These are phyloP conservation scores for Copidosoma floridanum DNA, from an alignment of 1,140 invertebrate species.

Conservation along the genomic window DNA sequence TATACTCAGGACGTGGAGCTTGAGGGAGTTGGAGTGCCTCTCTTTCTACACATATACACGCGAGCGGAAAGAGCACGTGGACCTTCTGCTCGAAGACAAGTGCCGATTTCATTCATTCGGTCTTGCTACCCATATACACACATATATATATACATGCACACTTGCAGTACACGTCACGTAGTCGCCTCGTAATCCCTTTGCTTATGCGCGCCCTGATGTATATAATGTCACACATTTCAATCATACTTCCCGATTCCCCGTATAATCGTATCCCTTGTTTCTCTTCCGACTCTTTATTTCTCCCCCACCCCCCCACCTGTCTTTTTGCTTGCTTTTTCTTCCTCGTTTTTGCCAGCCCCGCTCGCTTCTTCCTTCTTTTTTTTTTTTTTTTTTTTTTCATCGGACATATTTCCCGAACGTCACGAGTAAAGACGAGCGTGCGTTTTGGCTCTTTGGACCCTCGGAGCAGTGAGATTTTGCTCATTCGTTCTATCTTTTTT, in stretches of 20 bases:
- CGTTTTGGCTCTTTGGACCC: too few species aligned
- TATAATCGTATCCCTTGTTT: conserved; percentile 23
- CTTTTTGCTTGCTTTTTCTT: not conserved
- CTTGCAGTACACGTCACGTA: too few species aligned
- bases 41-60: conserved; percentile 43
- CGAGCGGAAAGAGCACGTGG: conserved; percentile 45
- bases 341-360: not conserved
- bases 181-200: not conserved
- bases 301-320: not conserved
- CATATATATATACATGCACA: too few species aligned
- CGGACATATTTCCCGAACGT: too few species aligned
- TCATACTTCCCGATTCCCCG: too few species aligned
- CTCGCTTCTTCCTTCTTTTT: not conserved
- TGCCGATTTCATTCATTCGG: conserved; percentile 49
- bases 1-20: conserved; percentile 36
- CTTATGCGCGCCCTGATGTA: not conserved
- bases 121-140: conserved; percentile 25
- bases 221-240: too few species aligned
- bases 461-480: too few species aligned
- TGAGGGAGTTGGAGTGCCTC: conserved; percentile 41
- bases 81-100: conserved; percentile 44
- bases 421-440: too few species aligned
- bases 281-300: conserved; percentile 16
- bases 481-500: too few species aligned
- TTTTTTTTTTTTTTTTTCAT: conserved; percentile 1